Conservation (phyloP, 2,797 vertebrate genomes). For the Brotogeris chrysoptera region DNA sequence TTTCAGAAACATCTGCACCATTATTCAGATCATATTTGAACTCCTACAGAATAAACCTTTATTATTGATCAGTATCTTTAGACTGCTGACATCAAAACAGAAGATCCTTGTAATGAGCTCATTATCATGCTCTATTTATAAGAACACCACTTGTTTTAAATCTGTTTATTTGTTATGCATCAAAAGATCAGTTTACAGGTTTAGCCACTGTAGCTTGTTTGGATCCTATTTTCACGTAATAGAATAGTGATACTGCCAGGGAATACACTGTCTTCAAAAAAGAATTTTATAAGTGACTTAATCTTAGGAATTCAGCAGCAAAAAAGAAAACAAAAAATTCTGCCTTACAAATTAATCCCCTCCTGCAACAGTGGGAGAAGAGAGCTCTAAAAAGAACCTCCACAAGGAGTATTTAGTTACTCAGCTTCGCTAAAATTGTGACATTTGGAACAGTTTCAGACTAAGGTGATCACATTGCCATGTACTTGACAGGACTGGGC, state of each 20-base stretch:
- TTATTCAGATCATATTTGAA: conserved; percentile 1
- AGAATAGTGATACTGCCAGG: not conserved
- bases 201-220: not conserved
- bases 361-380: not conserved
- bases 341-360: not conserved
- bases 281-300: not conserved
- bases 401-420: not conserved
- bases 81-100: conserved; percentile 27
- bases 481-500: not conserved
- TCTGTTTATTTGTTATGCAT: not conserved
- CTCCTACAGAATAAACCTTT: not conserved
- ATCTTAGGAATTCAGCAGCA: not conserved
- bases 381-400: not conserved
- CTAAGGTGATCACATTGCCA: not conserved
- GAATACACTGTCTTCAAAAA: not conserved
- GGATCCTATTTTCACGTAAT: not conserved
- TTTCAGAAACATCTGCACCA: not conserved
- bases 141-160: conserved; percentile 7
- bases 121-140: not conserved
- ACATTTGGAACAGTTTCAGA: not conserved
- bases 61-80: conserved; percentile 16
- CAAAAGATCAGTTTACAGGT: not conserved
- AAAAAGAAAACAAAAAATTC: not conserved
- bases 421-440: not conserved
- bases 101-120: conserved; percentile 38